Conservation (phyloP, 2,888 invertebrate species). For the Galerucella nymphaeae region DNA sequence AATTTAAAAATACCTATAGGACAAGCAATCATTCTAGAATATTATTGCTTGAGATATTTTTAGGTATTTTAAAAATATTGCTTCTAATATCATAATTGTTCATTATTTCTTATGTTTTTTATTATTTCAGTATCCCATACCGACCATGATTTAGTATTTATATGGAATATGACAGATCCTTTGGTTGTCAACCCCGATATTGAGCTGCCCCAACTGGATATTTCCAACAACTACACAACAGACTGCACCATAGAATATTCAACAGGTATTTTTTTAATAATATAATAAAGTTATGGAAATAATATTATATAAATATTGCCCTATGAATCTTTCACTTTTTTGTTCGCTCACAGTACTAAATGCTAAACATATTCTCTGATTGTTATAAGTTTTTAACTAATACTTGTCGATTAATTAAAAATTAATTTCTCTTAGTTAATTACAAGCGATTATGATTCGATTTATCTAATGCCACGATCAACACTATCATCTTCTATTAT, state of each 20-base stretch:
- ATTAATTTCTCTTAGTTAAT: constrained; percentile 7
- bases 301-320: too few relatives aligned
- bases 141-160: constrained; percentile 87
- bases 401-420: not conserved
- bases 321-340: too few relatives aligned
- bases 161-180: constrained; percentile 90
- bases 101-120: not conserved
- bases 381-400: too few relatives aligned
- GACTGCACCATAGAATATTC: constrained; percentile 90
- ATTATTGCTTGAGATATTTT: too few relatives aligned
- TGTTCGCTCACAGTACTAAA: too few relatives aligned
- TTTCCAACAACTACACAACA: constrained; percentile 87
- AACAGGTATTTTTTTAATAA: constrained; percentile 68
- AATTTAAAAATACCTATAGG: too few relatives aligned
- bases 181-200: constrained; percentile 89
- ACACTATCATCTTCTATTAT: constrained; percentile 10
- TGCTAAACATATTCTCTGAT: too few relatives aligned
- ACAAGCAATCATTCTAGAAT: too few relatives aligned
- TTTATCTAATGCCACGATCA: not conserved
- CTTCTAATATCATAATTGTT: too few relatives aligned
- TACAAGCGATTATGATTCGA: not conserved
- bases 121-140: constrained; percentile 82
- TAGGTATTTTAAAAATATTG: too few relatives aligned
- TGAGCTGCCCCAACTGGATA: constrained; percentile 88
- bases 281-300: not conserved